phyloP scores from a whole-genome alignment of 1,140 invertebrate species.

The Caenorhabditis inopinata region DNA sequence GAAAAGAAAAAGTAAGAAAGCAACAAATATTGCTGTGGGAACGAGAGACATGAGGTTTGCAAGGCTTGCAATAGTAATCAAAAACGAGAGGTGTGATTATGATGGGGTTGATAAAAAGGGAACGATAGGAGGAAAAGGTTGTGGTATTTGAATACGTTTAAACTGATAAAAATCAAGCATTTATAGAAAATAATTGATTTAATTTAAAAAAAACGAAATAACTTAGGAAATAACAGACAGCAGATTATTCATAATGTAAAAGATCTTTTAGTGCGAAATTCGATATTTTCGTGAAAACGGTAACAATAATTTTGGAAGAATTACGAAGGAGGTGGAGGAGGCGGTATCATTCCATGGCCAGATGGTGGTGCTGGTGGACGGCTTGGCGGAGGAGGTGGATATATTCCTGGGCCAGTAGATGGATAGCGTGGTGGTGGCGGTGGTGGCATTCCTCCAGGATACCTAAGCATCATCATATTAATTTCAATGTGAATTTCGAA shows the following conservation, averaged over 20 bases:
- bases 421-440: constrained; percentile 16
- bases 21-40: background rate
- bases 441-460: background rate
- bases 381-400: constrained; percentile 8
- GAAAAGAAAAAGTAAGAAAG: background rate
- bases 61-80: background rate
- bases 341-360: constrained; percentile 7
- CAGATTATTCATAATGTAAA: too few relatives aligned
- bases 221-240: too few relatives aligned
- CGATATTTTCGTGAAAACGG: too few relatives aligned
- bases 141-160: background rate
- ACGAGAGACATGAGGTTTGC: background rate
- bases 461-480: background rate
- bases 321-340: constrained; percentile 1
- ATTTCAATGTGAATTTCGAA: too few relatives aligned
- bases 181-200: too few relatives aligned
- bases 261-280: too few relatives aligned
- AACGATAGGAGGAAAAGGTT: background rate
- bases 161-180: background rate
- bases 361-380: constrained; percentile 25
- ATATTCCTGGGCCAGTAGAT: constrained; percentile 15
- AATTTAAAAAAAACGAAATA: too few relatives aligned
- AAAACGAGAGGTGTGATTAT: constrained; percentile 1
- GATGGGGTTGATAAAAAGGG: background rate
- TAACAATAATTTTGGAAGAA: too few relatives aligned